Evolutionary conservation across 2,888 invertebrate species (phyloP).

Genomic region (Nomada lathburiana): DNA sequence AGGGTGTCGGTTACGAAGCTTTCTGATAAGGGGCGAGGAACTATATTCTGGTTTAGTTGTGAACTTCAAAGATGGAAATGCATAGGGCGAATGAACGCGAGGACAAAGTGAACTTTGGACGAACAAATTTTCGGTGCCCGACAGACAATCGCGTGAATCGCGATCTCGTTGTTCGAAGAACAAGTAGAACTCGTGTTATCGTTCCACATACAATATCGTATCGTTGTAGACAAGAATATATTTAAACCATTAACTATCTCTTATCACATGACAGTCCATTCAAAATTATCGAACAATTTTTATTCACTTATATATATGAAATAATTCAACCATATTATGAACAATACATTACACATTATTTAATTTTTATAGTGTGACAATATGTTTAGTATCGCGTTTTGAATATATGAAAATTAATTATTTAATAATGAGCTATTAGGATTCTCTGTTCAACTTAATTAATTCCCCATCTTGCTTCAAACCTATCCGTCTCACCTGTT

Average conservation of each 20-base stretch:
- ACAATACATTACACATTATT: too few relatives aligned
- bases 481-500: not conserved
- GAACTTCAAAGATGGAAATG: constrained; percentile 36
- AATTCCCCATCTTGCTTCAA: not conserved
- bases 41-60: constrained; percentile 1
- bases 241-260: not conserved
- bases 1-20: constrained; percentile 23
- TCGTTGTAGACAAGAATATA: not conserved
- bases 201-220: not conserved
- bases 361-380: too few relatives aligned
- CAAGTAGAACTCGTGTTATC: constrained; percentile 14
- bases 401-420: too few relatives aligned
- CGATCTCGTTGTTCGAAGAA: constrained; percentile 5
- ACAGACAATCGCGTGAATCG: not conserved
- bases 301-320: too few relatives aligned
- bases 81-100: not conserved
- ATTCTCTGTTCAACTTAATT: too few relatives aligned
- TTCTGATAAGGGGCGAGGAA: not conserved
- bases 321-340: too few relatives aligned
- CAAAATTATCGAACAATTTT: too few relatives aligned
- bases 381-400: too few relatives aligned
- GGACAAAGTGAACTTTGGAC: constrained; percentile 8
- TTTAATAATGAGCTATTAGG: too few relatives aligned
- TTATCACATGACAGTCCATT: too few relatives aligned
- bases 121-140: constrained; percentile 9